A percentile compares a stretch with the other conserved stretches of the same genome.
phyloP scores from a whole-genome alignment of 2,888 invertebrate species.

The Alloscopus bannaensis region DNA sequence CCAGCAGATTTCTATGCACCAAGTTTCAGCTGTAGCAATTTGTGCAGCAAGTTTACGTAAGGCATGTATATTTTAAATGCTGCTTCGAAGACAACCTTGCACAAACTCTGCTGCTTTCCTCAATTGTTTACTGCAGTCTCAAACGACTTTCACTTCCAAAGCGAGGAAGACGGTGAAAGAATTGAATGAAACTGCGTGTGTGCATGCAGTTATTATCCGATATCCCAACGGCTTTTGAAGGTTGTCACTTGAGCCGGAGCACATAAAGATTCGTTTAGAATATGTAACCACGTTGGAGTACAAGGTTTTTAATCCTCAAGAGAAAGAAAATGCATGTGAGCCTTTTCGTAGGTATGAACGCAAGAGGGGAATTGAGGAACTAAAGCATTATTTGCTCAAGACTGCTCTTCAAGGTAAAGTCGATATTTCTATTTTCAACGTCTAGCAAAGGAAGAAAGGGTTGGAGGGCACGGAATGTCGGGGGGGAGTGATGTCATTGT shows the following conservation, averaged over 20 bases:
- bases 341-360: constrained; percentile 1
- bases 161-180: too few species aligned
- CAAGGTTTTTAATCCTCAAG: constrained; percentile 32
- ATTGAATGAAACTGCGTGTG: too few species aligned
- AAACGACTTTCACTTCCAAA: too few species aligned
- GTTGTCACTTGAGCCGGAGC: too few species aligned
- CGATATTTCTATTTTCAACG: constrained; percentile 19
- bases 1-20: too few species aligned
- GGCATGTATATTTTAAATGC: neutral
- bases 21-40: too few species aligned
- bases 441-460: neutral
- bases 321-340: constrained; percentile 24
- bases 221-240: too few species aligned
- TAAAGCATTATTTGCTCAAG: constrained; percentile 28
- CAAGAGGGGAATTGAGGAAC: neutral
- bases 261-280: too few species aligned
- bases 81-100: neutral
- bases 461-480: neutral
- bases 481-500: constrained; percentile 26
- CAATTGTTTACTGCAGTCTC: too few species aligned
- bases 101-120: too few species aligned
- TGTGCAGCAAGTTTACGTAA: neutral
- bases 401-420: constrained; percentile 44
- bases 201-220: too few species aligned
- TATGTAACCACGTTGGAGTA: too few species aligned